Evolutionary conservation across 64 coral and sea anemone species (phyloP), one percentile per base, ranked within the genome.

Genomic region (Anthopleura sola): DNA sequence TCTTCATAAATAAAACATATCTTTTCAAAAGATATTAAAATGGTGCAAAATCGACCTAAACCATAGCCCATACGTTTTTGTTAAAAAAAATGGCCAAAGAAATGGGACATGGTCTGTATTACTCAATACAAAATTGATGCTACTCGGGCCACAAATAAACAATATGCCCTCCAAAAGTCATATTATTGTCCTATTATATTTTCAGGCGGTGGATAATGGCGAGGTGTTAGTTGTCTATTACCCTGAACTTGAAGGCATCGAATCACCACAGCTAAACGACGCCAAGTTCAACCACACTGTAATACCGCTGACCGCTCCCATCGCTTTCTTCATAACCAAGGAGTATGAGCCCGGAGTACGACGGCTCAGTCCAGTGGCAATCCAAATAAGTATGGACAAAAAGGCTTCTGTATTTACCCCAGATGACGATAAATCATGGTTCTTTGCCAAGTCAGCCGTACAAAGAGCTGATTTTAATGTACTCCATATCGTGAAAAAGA

Each of bases 391-490:
- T 62, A 88, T 83, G 13, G 86, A 82, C 50, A 90, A 87, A 20
- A 83, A 90, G 18, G 74, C 97, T 36, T 90, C 81, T 87, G 97
- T 99, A 0, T 90, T 81, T 68, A 89, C 82, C 13, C 92, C 96
- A 23, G 40, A 83, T 39, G 90, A 98, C 75, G 89, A 92, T 5
- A 94, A 94, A 31, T 87, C 89, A 24, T 98, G 96, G 96, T 98
- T 98, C 84, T 89, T 92, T 53, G 96, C 96, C 0, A 98, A 98
- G 75, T 94, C 96, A 9, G 80, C 93, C 19, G 96, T 98, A 49
- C 96, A 98, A 37, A 86, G 96, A 77, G 96, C 96, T 37, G 96
- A 98, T 84, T 82, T 94, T 50, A 98, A 98, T 80, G 76, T 94
- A 18, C 29, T 98, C 5, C 96, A 98, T 34, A 71, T 96, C 1